A percentile compares a stretch with the other conserved stretches of the same genome.
Conservation (phyloP, 2,888 invertebrate species). For the Rhogogaster chlorosoma region DNA sequence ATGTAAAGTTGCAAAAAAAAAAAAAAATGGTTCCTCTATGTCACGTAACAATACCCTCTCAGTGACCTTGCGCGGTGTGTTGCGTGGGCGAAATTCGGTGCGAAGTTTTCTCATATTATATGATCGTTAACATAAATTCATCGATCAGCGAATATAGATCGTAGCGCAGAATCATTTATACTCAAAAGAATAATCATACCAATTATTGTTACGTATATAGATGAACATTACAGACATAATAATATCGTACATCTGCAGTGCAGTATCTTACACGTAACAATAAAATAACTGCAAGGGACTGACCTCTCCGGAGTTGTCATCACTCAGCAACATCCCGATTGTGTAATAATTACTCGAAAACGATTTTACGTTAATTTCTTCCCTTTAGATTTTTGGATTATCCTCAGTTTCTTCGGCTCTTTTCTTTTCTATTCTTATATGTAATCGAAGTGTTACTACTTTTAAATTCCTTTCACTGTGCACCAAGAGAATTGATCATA, state of each 20-base stretch:
- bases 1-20: neutral
- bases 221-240: neutral
- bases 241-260: neutral
- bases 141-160: neutral
- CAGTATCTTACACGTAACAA: neutral
- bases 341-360: constrained; percentile 21
- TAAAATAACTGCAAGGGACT: constrained; percentile 12
- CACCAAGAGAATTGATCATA: neutral
- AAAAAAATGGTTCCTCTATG: neutral
- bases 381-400: neutral
- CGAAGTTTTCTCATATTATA: neutral
- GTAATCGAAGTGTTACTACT: neutral
- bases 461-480: neutral
- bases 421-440: neutral
- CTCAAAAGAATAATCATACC: neutral
- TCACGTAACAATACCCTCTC: constrained; percentile 46
- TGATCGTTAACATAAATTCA: neutral
- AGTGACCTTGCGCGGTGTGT: constrained; percentile 26
- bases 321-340: constrained; percentile 41
- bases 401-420: neutral
- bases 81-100: constrained; percentile 29
- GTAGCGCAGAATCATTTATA: neutral
- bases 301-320: constrained; percentile 39
- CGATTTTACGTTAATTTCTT: neutral
- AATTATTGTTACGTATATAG: neutral